phyloP scores from a whole-genome alignment of 2,888 invertebrate species.

The Strigamia transsilvanica region DNA sequence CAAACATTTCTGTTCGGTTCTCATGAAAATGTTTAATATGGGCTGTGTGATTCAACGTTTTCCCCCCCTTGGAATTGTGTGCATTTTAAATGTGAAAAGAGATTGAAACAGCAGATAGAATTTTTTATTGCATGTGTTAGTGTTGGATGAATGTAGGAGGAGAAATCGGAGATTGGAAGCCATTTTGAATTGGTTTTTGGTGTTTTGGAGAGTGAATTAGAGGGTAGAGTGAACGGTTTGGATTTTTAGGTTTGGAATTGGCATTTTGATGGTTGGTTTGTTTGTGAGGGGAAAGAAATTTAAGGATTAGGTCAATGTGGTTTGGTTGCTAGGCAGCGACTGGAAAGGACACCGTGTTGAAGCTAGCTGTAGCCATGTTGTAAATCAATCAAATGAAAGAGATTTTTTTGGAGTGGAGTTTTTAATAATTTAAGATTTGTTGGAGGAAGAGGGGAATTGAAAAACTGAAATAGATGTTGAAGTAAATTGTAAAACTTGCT shows the following conservation, averaged over 20 bases:
- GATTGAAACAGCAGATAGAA: not conserved
- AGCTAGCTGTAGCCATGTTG: not conserved
- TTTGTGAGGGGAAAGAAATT: not conserved
- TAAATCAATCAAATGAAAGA: not conserved
- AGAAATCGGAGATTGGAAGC: too few relatives aligned
- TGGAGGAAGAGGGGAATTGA: too few relatives aligned
- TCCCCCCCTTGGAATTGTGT: not conserved
- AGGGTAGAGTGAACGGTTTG: too few relatives aligned
- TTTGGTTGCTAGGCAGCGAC: not conserved
- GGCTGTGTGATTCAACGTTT: not conserved
- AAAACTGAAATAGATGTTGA: too few relatives aligned
- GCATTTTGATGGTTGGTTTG: not conserved
- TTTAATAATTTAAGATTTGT: too few relatives aligned
- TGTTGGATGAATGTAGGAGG: too few relatives aligned
- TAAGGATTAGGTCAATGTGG: slow-evolving; percentile 3
- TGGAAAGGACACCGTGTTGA: not conserved
- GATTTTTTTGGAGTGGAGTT: too few relatives aligned
- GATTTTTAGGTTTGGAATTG: not conserved
- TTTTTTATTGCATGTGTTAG: slow-evolving; percentile 28
- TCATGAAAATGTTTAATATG: too few relatives aligned
- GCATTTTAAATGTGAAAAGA: not conserved
- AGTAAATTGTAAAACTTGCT: too few relatives aligned
- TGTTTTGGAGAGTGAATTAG: too few relatives aligned
- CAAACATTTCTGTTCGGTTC: too few relatives aligned
- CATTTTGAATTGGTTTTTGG: too few relatives aligned